Evolutionary conservation across 1,140 invertebrate species (phyloP), one percentile per base, ranked within the genome.

Genomic region (Ladona fulva): DNA sequence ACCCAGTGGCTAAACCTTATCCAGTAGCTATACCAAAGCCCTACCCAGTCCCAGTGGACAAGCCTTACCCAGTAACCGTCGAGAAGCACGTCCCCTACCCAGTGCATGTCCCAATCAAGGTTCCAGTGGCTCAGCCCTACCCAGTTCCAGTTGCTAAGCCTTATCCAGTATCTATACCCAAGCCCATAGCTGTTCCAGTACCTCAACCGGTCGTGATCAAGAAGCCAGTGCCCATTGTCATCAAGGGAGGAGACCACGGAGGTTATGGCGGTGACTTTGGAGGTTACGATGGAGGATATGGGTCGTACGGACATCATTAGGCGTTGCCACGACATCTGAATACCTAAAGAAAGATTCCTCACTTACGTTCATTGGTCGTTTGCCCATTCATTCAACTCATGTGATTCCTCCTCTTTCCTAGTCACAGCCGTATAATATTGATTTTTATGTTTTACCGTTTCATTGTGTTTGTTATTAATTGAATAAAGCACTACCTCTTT

Each of bases 61-160:
- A 78, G 0, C 74, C 24, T 3, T 25, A 25, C 24, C 74, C 74
- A 1, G 24, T 25, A 3, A 25, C 19, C 3, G 74, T 75, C 3
- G 19, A 75, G 74, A 75, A 75, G 74, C 74, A 3, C 5, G 74
- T 75, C 1, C 81, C 81, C 14, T 82, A 81, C 66, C 81, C 81
- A 0, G 81, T 82, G 0, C 80, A 80, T 42, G 80, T 82, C 0
- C 80, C 80, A 16, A 80, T 80, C 74, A 80, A 80, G 12, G 80
- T 81, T 16, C 77, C 80, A 19, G 81, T 82, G 3, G 80, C 81
- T 11, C 79, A 81, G 25, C 80, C 81, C 0, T 79, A 80, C 1
- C 79, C 81, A 0, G 81, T 81, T 52, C 77, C 79, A 0, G 80
- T 82, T 22, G 79, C 81, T 24, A 80, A 77, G 25, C 81, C 80